Conservation (phyloP, 2,888 invertebrate species). For the Chaetogeoica ovagalla region DNA sequence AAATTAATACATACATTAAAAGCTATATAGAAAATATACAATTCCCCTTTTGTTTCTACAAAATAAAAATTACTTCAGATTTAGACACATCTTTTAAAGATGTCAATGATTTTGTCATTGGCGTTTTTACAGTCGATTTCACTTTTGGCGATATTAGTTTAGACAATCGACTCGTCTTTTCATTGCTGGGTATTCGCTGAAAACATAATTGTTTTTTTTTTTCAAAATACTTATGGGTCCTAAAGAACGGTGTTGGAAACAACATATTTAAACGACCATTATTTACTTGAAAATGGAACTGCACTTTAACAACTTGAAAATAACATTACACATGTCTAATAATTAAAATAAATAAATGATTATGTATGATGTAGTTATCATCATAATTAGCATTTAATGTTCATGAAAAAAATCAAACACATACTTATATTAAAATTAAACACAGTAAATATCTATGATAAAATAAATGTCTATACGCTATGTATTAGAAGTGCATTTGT, state of each 20-base stretch:
- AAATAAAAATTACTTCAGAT: conserved; percentile 46
- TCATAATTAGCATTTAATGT: neutral
- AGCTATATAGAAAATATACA: conserved; percentile 39
- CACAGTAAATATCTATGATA: conserved; percentile 2
- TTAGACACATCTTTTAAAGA: conserved; percentile 47
- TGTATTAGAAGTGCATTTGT: conserved; percentile 16
- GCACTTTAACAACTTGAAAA: neutral
- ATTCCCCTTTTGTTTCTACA: conserved; percentile 40
- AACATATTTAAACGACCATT: neutral
- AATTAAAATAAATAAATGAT: neutral
- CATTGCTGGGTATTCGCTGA: conserved; percentile 43
- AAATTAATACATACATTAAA: conserved; percentile 19
- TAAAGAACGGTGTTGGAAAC: neutral
- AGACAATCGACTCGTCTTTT: conserved; percentile 47
- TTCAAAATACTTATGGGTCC: conserved; percentile 33
- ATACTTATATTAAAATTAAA: conserved; percentile 13
- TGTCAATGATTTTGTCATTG: conserved; percentile 54
- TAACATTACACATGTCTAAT: neutral
- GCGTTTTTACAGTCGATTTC: conserved; percentile 53
- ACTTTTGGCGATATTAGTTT: conserved; percentile 52
- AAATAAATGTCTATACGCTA: conserved; percentile 7
- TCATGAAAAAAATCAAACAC: neutral
- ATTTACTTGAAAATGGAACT: neutral
- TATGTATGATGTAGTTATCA: neutral
- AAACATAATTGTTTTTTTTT: conserved; percentile 38